Conservation (phyloP, 1,140 invertebrate species). For the Orchestia grillus region DNA sequence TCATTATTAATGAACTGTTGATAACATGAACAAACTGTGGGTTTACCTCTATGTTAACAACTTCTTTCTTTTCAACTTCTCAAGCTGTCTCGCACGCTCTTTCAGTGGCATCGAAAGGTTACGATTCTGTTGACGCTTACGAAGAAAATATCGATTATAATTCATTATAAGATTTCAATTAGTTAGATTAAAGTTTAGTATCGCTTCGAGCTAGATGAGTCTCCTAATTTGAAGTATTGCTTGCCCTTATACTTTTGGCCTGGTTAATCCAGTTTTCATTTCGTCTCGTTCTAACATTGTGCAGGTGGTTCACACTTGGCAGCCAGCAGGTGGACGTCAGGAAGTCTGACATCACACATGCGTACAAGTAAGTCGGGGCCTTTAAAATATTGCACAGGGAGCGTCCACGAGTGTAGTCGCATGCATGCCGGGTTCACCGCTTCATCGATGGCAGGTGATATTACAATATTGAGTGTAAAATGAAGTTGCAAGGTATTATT, state of each 20-base stretch:
- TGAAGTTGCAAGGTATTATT: background rate
- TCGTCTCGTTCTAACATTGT: background rate
- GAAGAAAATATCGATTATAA: no score
- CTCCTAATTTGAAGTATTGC: background rate
- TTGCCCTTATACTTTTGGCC: background rate
- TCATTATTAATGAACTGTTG: no score
- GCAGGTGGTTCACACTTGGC: constrained; percentile 79
- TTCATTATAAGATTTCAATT: no score
- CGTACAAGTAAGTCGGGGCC: constrained; percentile 76
- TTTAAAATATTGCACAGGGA: background rate
- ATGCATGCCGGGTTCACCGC: background rate
- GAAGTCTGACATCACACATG: constrained; percentile 77
- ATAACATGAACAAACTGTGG: no score
- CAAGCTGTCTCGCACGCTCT: no score
- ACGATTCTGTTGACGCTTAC: no score
- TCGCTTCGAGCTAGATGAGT: background rate
- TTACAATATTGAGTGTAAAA: background rate
- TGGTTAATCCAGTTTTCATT: background rate
- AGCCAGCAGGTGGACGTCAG: constrained; percentile 74
- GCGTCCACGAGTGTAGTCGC: no score
- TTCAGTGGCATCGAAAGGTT: no score
- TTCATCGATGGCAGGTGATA: background rate
- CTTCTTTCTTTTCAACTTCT: no score
- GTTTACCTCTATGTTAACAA: no score
- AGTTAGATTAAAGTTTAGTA: no score